phyloP scores from a whole-genome alignment of 2,888 invertebrate species.

The Boloria selene region DNA sequence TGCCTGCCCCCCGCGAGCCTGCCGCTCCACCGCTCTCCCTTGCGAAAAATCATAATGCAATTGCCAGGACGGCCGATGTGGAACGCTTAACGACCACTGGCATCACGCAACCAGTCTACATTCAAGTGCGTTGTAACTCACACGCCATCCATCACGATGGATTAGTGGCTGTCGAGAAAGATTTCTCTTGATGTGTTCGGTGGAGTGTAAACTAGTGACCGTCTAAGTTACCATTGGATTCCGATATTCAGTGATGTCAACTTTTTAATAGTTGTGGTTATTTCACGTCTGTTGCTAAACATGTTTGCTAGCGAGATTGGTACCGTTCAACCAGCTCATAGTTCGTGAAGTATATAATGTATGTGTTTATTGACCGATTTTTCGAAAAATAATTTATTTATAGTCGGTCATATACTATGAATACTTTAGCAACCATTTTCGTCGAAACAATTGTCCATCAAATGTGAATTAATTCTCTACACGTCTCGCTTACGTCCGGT shows the following conservation, averaged over 20 bases:
- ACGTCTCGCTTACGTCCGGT: constrained; percentile 77
- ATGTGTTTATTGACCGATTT: constrained; percentile 13
- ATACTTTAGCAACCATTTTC: constrained; percentile 63
- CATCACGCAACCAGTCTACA: constrained; percentile 79
- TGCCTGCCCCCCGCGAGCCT: constrained; percentile 58
- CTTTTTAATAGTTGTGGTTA: constrained; percentile 51
- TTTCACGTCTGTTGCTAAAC: constrained; percentile 27
- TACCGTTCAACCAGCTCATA: constrained; percentile 21
- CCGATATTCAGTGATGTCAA: constrained; percentile 73
- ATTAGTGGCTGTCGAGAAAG: constrained; percentile 71
- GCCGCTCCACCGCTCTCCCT: constrained; percentile 68
- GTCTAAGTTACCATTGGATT: constrained; percentile 73
- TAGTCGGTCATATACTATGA: constrained; percentile 51
- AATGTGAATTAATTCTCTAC: constrained; percentile 75
- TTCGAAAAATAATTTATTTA: constrained; percentile 41
- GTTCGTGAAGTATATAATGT: constrained; percentile 13
- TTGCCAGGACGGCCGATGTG: constrained; percentile 80
- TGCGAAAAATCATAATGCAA: constrained; percentile 82
- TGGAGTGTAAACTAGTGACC: constrained; percentile 61
- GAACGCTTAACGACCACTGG: constrained; percentile 73
- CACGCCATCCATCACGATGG: constrained; percentile 80
- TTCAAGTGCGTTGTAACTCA: constrained; percentile 80
- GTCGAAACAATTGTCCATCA: constrained; percentile 74
- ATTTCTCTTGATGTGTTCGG: constrained; percentile 71
- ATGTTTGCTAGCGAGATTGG: constrained; percentile 20